Evolutionary conservation across 2,888 invertebrate genomes (phyloP).

Genomic region (Lymantria monacha): DNA sequence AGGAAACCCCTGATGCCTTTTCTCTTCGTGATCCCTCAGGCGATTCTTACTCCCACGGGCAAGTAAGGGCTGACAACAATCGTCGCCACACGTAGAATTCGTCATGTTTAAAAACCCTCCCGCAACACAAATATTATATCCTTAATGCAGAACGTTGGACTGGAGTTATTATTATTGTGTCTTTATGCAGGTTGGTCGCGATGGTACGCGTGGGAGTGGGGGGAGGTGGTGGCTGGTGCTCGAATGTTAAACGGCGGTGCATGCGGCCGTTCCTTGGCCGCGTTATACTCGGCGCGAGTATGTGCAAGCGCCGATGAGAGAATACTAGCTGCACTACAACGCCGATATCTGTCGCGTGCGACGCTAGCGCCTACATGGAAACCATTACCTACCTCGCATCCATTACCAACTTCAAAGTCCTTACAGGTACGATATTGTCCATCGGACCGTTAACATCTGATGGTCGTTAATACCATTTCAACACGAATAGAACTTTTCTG

Average conservation of each 20-base stretch:
- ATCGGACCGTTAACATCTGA: neutral
- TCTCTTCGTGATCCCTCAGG: no score
- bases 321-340: conserved; percentile 61
- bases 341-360: conserved; percentile 47
- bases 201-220: conserved; percentile 76
- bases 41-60: no score
- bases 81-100: no score
- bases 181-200: conserved; percentile 70
- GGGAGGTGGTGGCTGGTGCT: conserved; percentile 54
- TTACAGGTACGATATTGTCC: conserved; percentile 38
- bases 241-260: conserved; percentile 37
- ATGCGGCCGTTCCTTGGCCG: conserved; percentile 26
- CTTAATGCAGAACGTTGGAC: no score
- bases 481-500: no score
- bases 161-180: no score
- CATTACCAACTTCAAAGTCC: conserved; percentile 38
- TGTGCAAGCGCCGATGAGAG: conserved; percentile 45
- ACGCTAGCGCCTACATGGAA: conserved; percentile 40
- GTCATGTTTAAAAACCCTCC: no score
- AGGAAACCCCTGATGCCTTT: no score
- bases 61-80: no score
- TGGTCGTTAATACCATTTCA: neutral
- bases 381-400: conserved; percentile 30
- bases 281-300: conserved; percentile 64
- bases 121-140: no score